Evolutionary conservation across 2,113 vertebrate species (phyloP).

Genomic region (Phylloscopus trochilus): DNA sequence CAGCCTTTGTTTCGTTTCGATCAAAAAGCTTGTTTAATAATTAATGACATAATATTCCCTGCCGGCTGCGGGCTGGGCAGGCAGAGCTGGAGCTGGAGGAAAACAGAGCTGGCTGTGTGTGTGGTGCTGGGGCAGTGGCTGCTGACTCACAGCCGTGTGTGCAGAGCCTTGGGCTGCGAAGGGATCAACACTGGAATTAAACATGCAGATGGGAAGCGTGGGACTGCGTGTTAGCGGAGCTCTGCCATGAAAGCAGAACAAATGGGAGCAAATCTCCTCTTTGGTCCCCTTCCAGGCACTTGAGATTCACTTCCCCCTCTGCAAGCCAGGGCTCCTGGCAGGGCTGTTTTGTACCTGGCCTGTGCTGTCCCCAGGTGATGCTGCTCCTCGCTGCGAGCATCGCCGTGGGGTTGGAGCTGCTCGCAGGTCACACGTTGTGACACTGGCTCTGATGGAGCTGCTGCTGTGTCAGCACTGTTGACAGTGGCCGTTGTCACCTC

Average conservation of each 20-base stretch:
- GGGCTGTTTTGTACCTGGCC: neutral
- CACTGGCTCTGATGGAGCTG: neutral
- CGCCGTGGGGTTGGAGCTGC: neutral
- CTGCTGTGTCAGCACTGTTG: neutral
- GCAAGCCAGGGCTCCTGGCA: neutral
- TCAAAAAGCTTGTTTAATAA: neutral
- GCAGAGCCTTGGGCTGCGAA: neutral
- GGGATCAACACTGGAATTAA: neutral
- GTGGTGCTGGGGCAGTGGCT: neutral
- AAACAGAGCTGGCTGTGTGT: neutral
- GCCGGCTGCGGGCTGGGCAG: neutral
- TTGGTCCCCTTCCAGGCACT: neutral
- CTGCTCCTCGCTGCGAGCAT: neutral
- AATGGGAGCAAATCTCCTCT: neutral
- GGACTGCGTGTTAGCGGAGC: neutral
- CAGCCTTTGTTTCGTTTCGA: neutral
- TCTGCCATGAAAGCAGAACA: neutral
- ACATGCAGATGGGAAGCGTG: neutral
- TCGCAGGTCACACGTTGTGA: accelerated
- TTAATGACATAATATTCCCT: neutral
- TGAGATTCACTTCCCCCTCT: accelerated
- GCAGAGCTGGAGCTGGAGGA: neutral
- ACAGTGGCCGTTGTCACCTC: accelerated
- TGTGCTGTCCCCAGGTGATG: neutral
- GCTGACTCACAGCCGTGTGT: conserved; percentile 1